These are phyloP conservation scores for Actenoides hombroni DNA, from an alignment of 2,113 vertebrate genomes.

Conservation along the genomic window DNA sequence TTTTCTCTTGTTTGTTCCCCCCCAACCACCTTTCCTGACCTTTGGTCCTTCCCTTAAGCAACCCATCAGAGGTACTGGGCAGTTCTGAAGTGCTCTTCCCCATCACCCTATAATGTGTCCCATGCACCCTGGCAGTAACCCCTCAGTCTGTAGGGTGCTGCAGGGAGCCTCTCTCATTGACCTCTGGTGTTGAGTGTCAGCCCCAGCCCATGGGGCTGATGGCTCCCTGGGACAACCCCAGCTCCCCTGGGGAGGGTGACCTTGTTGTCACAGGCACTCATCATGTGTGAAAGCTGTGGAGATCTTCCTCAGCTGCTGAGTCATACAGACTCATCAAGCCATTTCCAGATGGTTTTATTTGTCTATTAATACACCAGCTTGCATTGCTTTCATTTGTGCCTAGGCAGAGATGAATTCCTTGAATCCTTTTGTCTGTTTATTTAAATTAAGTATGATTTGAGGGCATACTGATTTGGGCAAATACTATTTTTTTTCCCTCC, in stretches of 20 bases:
- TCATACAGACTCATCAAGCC: background rate
- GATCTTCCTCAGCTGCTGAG: background rate
- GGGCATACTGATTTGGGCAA: background rate
- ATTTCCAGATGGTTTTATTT: background rate
- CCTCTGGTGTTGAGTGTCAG: fast-evolving
- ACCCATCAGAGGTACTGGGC: background rate
- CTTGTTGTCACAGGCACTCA: background rate
- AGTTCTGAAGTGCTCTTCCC: background rate
- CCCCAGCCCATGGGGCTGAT: fast-evolving
- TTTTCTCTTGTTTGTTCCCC: background rate
- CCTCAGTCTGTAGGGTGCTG: background rate
- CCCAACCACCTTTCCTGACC: background rate
- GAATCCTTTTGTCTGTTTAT: background rate
- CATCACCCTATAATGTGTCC: background rate
- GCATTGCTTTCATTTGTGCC: background rate
- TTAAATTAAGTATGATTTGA: conserved; percentile 24
- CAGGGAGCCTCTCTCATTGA: background rate
- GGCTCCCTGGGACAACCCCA: background rate
- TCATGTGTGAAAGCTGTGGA: background rate
- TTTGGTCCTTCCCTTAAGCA: background rate
- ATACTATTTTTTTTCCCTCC: background rate
- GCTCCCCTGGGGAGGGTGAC: background rate
- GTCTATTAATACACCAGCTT: background rate
- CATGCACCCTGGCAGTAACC: background rate
- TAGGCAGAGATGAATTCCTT: conserved; percentile 5